Evolutionary conservation across 2,113 vertebrate genomes (phyloP).

Genomic region (Sorex fumeus): DNA sequence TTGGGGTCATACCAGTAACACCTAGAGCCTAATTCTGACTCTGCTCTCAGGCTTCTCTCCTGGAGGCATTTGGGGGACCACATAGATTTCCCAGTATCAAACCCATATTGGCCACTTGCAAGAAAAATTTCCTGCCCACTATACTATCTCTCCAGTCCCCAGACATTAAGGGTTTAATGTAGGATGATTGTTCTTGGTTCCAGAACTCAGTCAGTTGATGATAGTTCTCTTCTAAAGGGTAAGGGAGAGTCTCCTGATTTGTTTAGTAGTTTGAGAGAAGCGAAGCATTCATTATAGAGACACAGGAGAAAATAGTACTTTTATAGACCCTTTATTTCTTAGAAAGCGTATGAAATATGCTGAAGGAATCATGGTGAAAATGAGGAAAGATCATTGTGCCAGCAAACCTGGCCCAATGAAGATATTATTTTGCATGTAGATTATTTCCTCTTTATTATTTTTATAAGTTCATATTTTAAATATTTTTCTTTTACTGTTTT

Average conservation of each 20-base stretch:
- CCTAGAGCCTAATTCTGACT: too few relatives aligned
- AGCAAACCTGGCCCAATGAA: background rate
- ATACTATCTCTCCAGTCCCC: too few relatives aligned
- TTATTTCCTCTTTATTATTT: background rate
- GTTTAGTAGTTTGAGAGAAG: background rate
- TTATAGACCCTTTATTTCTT: slow-evolving; percentile 6
- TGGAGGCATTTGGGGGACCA: too few relatives aligned
- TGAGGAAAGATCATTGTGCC: background rate
- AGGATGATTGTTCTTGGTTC: background rate
- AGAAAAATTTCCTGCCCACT: too few relatives aligned
- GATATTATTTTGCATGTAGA: background rate
- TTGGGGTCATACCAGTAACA: too few relatives aligned
- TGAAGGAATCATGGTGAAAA: background rate
- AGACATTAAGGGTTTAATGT: background rate
- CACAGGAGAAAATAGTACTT: background rate
- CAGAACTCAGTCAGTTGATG: background rate
- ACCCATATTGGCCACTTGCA: too few relatives aligned
- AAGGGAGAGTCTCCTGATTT: background rate
- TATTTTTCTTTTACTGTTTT: background rate
- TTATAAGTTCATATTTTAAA: background rate
- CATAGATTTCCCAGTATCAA: too few relatives aligned
- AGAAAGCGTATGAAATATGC: background rate
- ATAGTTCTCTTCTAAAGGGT: background rate
- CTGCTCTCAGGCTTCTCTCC: too few relatives aligned
- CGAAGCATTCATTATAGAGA: background rate